A percentile compares a stretch with the other conserved stretches of the same genome.
Evolutionary conservation across 2,888 invertebrate genomes (phyloP).

Genomic region (Lepidochrysops patricia): DNA sequence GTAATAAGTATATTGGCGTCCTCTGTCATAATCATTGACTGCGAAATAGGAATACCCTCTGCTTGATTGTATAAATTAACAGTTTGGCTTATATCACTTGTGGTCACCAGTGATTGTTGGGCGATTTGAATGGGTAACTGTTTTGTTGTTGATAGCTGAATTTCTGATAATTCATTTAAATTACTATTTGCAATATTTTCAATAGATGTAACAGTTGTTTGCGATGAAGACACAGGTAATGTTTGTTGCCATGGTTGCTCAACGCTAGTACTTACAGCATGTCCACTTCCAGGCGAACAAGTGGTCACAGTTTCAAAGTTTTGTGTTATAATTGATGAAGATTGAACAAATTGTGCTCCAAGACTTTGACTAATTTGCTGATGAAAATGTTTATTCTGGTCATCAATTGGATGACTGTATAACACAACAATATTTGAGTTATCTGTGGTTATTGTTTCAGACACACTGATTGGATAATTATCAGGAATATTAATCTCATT

Average conservation of each 20-base stretch:
- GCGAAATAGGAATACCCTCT: constrained; percentile 1
- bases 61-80: constrained; percentile 4
- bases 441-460: constrained; percentile 58
- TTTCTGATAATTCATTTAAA: constrained; percentile 21
- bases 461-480: constrained; percentile 72
- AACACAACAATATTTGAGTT: constrained; percentile 78
- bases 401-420: constrained; percentile 76
- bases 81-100: constrained; percentile 2
- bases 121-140: constrained; percentile 14
- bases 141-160: constrained; percentile 18
- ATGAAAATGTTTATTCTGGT: constrained; percentile 72
- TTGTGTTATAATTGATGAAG: constrained; percentile 56
- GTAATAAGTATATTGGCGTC: not conserved
- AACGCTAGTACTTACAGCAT: constrained; percentile 42
- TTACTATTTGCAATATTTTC: constrained; percentile 17
- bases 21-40: constrained; percentile 1
- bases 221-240: constrained; percentile 20
- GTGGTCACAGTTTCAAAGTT: constrained; percentile 59
- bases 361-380: constrained; percentile 51
- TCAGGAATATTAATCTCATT: constrained; percentile 78
- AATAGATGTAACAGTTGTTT: constrained; percentile 18
- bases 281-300: constrained; percentile 62
- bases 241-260: constrained; percentile 44
- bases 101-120: constrained; percentile 1
- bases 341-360: constrained; percentile 52